phyloP scores from a whole-genome alignment of 2,888 invertebrate genomes.

The Galerucella pusilla region DNA sequence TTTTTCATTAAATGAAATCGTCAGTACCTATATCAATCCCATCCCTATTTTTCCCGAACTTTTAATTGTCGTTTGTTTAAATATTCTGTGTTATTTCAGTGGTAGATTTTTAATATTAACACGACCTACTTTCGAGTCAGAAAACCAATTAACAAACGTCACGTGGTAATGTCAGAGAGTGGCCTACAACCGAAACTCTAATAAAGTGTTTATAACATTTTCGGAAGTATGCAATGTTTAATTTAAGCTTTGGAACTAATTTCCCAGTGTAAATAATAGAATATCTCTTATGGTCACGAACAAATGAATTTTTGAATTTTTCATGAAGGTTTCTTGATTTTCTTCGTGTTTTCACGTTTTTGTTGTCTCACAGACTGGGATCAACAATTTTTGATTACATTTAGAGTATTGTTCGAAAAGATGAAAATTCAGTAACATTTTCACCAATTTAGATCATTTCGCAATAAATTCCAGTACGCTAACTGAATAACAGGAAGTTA shows the following conservation, averaged over 20 bases:
- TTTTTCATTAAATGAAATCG: no score
- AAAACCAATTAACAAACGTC: background rate
- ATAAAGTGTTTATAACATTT: slow-evolving; percentile 29
- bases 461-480: no score
- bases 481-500: no score
- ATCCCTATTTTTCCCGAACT: no score
- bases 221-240: slow-evolving; percentile 30
- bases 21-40: no score
- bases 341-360: slow-evolving; percentile 32
- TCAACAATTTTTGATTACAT: slow-evolving; percentile 28
- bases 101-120: background rate
- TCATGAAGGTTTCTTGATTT: slow-evolving; percentile 38
- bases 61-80: background rate
- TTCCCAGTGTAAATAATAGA: slow-evolving; percentile 40
- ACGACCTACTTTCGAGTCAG: background rate
- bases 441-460: no score
- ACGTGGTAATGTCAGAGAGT: background rate
- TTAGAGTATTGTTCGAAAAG: background rate
- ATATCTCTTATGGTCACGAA: slow-evolving; percentile 40
- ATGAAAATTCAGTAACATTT: no score
- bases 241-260: slow-evolving; percentile 41
- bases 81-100: background rate
- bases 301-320: slow-evolving; percentile 42
- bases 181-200: slow-evolving; percentile 11
- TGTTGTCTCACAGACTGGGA: slow-evolving; percentile 17